Conservation (phyloP, 64 coral and sea anemone genomes). For the Hydrozoanthus tunicans region DNA sequence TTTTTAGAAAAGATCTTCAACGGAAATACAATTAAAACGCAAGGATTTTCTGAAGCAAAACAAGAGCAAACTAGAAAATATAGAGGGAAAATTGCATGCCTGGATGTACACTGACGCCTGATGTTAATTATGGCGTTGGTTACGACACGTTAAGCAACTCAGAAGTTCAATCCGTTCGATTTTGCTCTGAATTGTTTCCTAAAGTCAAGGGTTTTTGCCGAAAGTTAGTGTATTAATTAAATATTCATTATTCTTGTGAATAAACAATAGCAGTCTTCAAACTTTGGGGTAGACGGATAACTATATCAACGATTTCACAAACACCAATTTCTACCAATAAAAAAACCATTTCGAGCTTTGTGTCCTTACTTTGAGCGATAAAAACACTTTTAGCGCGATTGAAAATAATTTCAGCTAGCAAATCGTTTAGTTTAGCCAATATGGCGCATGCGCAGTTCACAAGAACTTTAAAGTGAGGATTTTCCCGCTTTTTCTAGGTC, state of each 20-base stretch:
- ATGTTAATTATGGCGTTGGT: background rate
- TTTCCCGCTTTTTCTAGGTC: background rate
- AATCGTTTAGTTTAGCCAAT: constrained; percentile 53
- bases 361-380: background rate
- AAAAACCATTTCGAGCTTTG: background rate
- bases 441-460: constrained; percentile 51
- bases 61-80: background rate
- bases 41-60: background rate
- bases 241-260: constrained; percentile 59
- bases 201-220: constrained; percentile 41
- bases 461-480: constrained; percentile 2
- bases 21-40: background rate
- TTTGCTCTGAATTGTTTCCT: constrained; percentile 19
- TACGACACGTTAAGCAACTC: background rate
- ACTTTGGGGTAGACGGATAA: background rate
- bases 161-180: constrained; percentile 19
- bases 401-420: background rate
- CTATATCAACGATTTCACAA: background rate
- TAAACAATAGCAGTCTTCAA: constrained; percentile 27
- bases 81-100: background rate
- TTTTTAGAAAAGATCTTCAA: constrained; percentile 28
- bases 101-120: background rate
- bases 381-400: background rate
- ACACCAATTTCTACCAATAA: constrained; percentile 19
- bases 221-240: constrained; percentile 58